Base-by-base conservation (phyloP, 2,888 invertebrate species). In the Drosophila imparisetae region DNA sequence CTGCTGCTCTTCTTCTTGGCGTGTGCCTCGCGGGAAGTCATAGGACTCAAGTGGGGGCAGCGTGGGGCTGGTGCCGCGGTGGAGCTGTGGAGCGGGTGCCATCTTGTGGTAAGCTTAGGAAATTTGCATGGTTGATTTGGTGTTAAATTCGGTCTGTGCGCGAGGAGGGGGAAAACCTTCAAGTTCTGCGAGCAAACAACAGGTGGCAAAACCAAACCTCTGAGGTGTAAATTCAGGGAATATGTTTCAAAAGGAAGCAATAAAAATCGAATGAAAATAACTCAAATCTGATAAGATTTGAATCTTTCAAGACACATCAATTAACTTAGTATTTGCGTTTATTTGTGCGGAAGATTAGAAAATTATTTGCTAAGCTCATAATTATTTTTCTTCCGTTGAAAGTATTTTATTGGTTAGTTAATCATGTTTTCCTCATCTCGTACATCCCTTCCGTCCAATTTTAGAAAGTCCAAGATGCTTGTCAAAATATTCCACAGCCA, bases 71-170 rank as follows among this genome's bases (percentile, higher is more conserved):
- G 2, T 11, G 11, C 21, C 8, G 15, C 8, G 13, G n/a, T 30
- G 38, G 1, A 13, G 27, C 2, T 45, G 24, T 15, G 48, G 57
- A 29, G 30, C n/a, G 45, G 27, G 45, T 55, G 53, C 59, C 67
- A 64, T 64, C 74, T 77, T 83, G 83, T 55, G 89, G 89, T 60
- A 59, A 77, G 84, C 86, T 88, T 83, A 77, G 67, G 73, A 89
- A 89, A 85, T 85, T 85, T 85, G 86, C 89, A 89, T 85, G 85
- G 73, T 86, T 89, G 81, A 85, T 89, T 85, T 89, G 84, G 52
- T 77, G 62, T 78, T 69, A 68, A 63, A 49, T 69, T 76, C 30
- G 49, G 36, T 34, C 55, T 36, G 45, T 13, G 13, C 13, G 27
- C 4, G 13, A n/a, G 10, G 6, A 18, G 10, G 34, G 5, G 10